Percentiles rank a stretch among this genome's conserved stretches.
Conservation (phyloP, 2,888 invertebrate genomes). For the Pterostichus madidus region DNA sequence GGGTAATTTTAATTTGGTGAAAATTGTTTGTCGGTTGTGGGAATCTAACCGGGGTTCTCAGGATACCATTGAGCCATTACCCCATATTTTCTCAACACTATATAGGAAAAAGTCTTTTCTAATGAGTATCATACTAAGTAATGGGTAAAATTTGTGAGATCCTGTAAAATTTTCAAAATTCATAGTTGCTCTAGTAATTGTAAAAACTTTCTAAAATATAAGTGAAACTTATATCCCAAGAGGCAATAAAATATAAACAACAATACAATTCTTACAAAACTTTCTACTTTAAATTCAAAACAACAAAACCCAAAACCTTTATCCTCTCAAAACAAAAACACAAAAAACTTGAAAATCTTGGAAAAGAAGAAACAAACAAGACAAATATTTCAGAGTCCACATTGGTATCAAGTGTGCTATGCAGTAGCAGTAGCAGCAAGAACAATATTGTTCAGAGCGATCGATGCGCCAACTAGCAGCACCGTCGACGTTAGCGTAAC, state of each 20-base stretch:
- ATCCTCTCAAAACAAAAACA: constrained; percentile 36
- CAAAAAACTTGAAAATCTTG: constrained; percentile 47
- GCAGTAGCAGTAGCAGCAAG: constrained; percentile 33
- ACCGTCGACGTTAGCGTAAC: constrained; percentile 21
- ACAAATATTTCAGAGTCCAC: constrained; percentile 39
- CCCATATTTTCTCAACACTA: no score
- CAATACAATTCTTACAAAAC: constrained; percentile 39
- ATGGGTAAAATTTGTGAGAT: no score
- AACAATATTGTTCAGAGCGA: constrained; percentile 52
- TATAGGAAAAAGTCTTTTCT: no score
- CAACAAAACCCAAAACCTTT: constrained; percentile 41
- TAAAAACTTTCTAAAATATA: constrained; percentile 2
- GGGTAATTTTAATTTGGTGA: no score
- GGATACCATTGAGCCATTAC: no score
- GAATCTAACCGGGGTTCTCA: no score
- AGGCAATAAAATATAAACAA: constrained; percentile 30
- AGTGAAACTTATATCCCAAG: background rate
- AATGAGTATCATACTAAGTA: no score
- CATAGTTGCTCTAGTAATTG: constrained; percentile 9
- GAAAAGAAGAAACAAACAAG: constrained; percentile 41
- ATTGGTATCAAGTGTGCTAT: constrained; percentile 30
- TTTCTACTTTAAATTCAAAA: constrained; percentile 50
- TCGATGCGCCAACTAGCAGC: constrained; percentile 56
- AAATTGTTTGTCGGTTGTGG: no score
- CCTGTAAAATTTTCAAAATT: background rate